These are phyloP conservation scores for Cliona cf. orientalis DNA, from an alignment of 37 sponge, comb jelly and placozoan genomes.

Conservation along the genomic window DNA sequence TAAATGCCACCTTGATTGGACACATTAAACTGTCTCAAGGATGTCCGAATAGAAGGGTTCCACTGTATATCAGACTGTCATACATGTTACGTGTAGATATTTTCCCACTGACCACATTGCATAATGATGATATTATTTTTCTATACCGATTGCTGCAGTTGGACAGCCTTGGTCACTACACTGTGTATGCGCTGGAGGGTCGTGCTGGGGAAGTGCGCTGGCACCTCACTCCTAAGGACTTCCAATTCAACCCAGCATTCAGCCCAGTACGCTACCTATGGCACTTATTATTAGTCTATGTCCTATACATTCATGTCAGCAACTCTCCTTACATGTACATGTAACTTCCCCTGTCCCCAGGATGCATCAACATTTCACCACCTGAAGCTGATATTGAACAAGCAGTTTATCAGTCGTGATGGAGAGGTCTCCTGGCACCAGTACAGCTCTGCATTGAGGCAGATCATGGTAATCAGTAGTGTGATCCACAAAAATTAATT, in stretches of 20 bases:
- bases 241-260: conserved; percentile 18
- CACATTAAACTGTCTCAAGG: too few species aligned
- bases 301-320: neutral
- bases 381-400: conserved; percentile 49
- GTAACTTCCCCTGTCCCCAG: neutral
- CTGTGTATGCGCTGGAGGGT: conserved; percentile 64
- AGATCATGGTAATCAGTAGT: conserved; percentile 49
- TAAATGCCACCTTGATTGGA: too few species aligned
- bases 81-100: too few species aligned
- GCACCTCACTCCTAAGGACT: conserved; percentile 72
- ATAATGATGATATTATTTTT: too few species aligned
- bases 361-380: conserved; percentile 49
- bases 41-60: too few species aligned
- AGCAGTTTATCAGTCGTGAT: conserved; percentile 8
- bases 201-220: conserved; percentile 63
- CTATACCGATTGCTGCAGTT: conserved; percentile 10
- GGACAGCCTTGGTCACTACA: conserved; percentile 26
- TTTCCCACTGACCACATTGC: too few species aligned
- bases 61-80: too few species aligned
- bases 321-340: neutral
- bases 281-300: neutral
- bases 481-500: neutral
- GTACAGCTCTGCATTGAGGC: conserved; percentile 56
- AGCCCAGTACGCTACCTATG: conserved; percentile 4
- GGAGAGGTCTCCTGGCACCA: conserved; percentile 89